These are phyloP conservation scores for Chesias legatella DNA, from an alignment of 2,888 invertebrate species.

Conservation along the genomic window DNA sequence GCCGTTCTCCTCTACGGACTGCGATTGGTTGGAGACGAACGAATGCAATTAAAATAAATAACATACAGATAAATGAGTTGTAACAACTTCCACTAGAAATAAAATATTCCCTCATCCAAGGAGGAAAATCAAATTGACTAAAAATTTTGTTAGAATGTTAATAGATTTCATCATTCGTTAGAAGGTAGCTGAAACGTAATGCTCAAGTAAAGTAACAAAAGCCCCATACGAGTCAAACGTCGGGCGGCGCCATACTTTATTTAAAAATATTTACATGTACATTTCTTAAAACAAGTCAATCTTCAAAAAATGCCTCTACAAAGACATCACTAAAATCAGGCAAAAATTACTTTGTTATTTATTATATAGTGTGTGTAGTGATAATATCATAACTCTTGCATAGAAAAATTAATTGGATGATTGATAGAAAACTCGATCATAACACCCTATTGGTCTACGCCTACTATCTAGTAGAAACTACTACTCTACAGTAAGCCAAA, in stretches of 20 bases:
- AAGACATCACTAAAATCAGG: constrained; percentile 77
- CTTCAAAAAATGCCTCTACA: constrained; percentile 73
- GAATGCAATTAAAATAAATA: constrained; percentile 81
- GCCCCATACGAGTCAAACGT: constrained; percentile 70
- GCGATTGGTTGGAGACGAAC: constrained; percentile 80
- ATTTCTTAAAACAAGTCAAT: constrained; percentile 69
- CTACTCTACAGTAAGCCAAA: constrained; percentile 77
- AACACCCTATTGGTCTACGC: constrained; percentile 80
- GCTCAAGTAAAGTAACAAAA: constrained; percentile 66
- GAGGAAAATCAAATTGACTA: constrained; percentile 55
- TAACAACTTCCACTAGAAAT: constrained; percentile 71
- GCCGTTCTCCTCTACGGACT: constrained; percentile 80
- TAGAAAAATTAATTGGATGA: constrained; percentile 75
- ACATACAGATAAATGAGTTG: constrained; percentile 79
- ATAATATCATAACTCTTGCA: constrained; percentile 76
- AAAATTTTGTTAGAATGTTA: constrained; percentile 54
- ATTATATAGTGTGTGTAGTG: constrained; percentile 75
- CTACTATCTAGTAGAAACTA: constrained; percentile 77
- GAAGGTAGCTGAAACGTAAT: constrained; percentile 53
- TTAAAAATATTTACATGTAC: constrained; percentile 76
- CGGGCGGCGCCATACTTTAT: constrained; percentile 65
- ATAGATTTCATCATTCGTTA: constrained; percentile 67
- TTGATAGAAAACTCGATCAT: constrained; percentile 77
- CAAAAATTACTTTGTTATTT: constrained; percentile 63
- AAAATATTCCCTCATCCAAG: constrained; percentile 59